These are phyloP conservation scores for Sussaba pulchella DNA, from an alignment of 2,888 invertebrate species.

Conservation along the genomic window DNA sequence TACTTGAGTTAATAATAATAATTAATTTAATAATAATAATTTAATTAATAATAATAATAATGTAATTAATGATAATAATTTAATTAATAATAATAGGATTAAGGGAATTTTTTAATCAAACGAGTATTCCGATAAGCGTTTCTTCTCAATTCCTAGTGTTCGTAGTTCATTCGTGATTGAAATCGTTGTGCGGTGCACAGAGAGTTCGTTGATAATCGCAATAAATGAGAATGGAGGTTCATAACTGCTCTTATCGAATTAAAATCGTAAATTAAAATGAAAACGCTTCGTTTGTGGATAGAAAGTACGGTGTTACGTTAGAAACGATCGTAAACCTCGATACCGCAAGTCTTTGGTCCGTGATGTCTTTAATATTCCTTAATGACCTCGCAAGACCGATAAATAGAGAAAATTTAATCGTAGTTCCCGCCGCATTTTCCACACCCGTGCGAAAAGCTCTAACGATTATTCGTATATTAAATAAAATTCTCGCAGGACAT, in stretches of 20 bases:
- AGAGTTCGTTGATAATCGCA: neutral
- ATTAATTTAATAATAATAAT: too few species aligned
- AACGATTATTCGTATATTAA: conserved; percentile 39
- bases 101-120: too few species aligned
- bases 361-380: conserved; percentile 68
- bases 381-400: conserved; percentile 65
- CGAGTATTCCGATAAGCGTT: neutral
- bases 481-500: conserved; percentile 23
- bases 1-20: too few species aligned
- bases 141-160: neutral
- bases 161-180: neutral
- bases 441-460: conserved; percentile 42
- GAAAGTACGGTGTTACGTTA: conserved; percentile 35
- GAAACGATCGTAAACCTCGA: conserved; percentile 56
- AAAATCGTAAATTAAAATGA: conserved; percentile 13
- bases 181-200: neutral
- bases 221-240: neutral
- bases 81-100: too few species aligned
- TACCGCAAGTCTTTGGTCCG: conserved; percentile 39
- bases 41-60: too few species aligned
- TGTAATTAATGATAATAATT: too few species aligned
- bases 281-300: conserved; percentile 11
- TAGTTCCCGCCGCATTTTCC: conserved; percentile 35
- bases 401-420: conserved; percentile 69
- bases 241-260: conserved; percentile 7